Base-by-base conservation (phyloP, 1,140 invertebrate species). In the Zaprionus africanus region DNA sequence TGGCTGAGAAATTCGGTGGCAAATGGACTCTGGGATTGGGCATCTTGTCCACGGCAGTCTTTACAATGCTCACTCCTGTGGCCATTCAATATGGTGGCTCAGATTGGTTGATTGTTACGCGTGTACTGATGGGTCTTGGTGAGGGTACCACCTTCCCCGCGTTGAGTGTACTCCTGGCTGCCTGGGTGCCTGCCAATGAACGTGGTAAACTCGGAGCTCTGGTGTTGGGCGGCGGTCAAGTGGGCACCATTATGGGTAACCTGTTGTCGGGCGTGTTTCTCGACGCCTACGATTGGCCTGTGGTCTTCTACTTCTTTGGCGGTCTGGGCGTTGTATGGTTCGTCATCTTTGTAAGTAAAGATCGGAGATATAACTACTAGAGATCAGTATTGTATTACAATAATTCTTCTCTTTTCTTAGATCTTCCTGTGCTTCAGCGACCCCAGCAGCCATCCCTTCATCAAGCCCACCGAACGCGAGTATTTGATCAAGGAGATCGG, bases 281-380 rank as follows among this genome's bases (percentile, higher is more conserved):
- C 11, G 94, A 95, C 66, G 94, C 94, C 1, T 94, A 95, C 6
- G 95, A 95, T 15, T 97, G 97, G 97, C 94, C 95, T 2, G 94
- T 95, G 0, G 96, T 97, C 0, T 98, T 97, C 92, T 97, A 97
- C 88, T 94, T 97, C 12, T 98, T 98, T 93, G 97, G 97, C 77
- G 94, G 94, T 62, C 83, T 96, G 0, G 96, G 96, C 7, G 93
- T 96, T 2, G 60, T 96, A 0, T 97, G 96, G 96, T 96, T 96
- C 65, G 90, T 96, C 31, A 84, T 96, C 49, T 97, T 96, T 95
- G 94, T 95, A 91, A 93, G 93, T 93, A 57, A 1, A 28, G 22
- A 9, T 34, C 1, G 46, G 9, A 15, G 3, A 19, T 31, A 57
- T 19, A 17, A 17, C 41, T 13, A 11, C n/a, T 6, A 2, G 17